Conservation (phyloP, 1,140 invertebrate species). For the Hesperophylax magnus region DNA sequence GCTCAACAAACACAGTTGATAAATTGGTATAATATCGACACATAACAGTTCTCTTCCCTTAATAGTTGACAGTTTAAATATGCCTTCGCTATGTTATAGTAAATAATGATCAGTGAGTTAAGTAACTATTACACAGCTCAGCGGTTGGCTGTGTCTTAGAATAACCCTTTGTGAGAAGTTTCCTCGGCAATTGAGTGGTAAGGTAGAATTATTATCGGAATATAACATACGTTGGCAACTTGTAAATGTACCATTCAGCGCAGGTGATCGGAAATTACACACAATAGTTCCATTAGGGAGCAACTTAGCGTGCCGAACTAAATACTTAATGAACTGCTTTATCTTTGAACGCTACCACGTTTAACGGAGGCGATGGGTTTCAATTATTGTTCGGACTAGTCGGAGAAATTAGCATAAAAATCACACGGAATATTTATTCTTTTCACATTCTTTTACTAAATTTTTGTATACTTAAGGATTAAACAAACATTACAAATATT, state of each 20-base stretch:
- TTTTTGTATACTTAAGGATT: too few species aligned
- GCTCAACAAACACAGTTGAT: too few species aligned
- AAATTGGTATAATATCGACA: too few species aligned
- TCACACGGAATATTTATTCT: too few species aligned
- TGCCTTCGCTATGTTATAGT: not conserved
- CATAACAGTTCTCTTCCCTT: too few species aligned
- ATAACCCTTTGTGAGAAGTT: conserved; percentile 24
- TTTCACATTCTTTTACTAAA: too few species aligned
- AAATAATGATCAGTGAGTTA: not conserved
- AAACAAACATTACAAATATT: too few species aligned
- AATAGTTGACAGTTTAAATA: not conserved
- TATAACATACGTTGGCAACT: not conserved
- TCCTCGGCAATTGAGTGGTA: not conserved
- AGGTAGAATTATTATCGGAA: conserved; percentile 19
- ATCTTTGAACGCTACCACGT: not conserved
- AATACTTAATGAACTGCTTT: conserved; percentile 15
- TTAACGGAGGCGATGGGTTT: not conserved
- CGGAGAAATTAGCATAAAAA: too few species aligned
- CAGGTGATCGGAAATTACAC: conserved; percentile 28
- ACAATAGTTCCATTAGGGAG: conserved; percentile 24
- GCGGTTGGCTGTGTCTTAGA: not conserved
- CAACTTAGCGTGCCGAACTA: not conserved
- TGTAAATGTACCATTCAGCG: not conserved
- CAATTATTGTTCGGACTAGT: too few species aligned
- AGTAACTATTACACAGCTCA: conserved; percentile 16